Evolutionary conservation across 2,797 vertebrate species (phyloP), one percentile per base, ranked within the genome.

Genomic region (Gouania willdenowi): DNA sequence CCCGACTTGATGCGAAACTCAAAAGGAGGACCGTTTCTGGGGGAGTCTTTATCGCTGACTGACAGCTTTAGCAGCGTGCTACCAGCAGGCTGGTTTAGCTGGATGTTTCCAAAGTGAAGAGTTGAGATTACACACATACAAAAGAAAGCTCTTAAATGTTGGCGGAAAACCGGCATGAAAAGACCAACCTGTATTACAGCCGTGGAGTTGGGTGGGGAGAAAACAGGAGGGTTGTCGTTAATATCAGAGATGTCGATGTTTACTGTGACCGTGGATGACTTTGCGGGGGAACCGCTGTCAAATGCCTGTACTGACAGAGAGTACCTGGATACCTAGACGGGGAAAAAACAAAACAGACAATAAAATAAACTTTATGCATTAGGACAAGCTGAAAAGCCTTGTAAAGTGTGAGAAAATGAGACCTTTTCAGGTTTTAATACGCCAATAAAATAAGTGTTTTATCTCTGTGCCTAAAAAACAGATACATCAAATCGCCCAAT

Each of bases 181-280:
- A 11, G 2, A 19, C 5, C 9, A 53, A 98, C 96, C 93, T 97
- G 95, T 71, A 99, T 85, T 45, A 94, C 86, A 3, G 92, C 81
- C 1, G 92, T 96, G 57, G 96, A 91, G 72, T 98, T 98, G 5
- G 76, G 89, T 36, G 88, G 90, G 23, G 81, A 91, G 84, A 98
- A 99, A 35, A 86, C 34, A 0, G 97, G 97, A 1, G 92, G 81
- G 28, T 98, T 98, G 84, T 99, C 97, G 5, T 98, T 99, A 23
- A 98, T 87, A 11, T 99, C 97, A 0, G 96, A 93, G 52, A 99
- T 87, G 47, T 99, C 93, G 5, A 99, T 91, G 79, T 97, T 98
- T 36, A 98, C 87, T 0, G 85, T 89, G 31, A 94, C 94, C 0
- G 90, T 93, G 66, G 91, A 93, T 52, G 84, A 85, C 88, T 91